These are phyloP conservation scores for Pseudomyrmex flavicornis DNA, from an alignment of 1,140 invertebrate species.

Conservation along the genomic window DNA sequence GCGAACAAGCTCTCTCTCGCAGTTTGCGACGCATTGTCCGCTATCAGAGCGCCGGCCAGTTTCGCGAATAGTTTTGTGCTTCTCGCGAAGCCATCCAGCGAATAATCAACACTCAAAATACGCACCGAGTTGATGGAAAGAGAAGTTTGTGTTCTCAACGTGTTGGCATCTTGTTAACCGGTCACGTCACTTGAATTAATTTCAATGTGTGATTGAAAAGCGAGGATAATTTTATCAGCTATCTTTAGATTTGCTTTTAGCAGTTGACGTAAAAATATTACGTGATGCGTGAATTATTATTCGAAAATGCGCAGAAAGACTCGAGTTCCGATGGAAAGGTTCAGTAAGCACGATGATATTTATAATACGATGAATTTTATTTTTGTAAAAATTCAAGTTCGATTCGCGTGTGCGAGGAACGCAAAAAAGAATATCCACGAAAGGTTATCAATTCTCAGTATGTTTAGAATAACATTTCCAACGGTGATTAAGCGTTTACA, in stretches of 20 bases:
- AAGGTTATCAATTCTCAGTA: slow-evolving; percentile 29
- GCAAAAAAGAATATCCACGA: not conserved
- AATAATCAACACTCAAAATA: slow-evolving; percentile 16
- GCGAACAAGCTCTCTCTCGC: not conserved
- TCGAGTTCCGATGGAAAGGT: too few species aligned
- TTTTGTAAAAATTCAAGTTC: slow-evolving; percentile 1
- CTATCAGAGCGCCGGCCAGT: slow-evolving; percentile 34
- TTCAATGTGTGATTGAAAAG: too few species aligned
- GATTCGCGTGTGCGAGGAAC: not conserved
- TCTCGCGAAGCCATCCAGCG: slow-evolving; percentile 32
- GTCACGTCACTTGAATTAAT: not conserved
- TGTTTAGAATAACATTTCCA: slow-evolving; percentile 19
- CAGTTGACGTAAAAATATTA: too few species aligned
- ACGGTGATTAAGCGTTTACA: not conserved
- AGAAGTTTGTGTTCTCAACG: not conserved
- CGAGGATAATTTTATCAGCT: too few species aligned
- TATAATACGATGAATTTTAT: too few species aligned
- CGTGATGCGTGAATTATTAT: too few species aligned
- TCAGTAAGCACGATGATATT: too few species aligned
- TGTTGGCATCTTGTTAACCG: slow-evolving; percentile 18
- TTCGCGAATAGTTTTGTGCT: slow-evolving; percentile 9
- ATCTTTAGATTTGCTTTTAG: too few species aligned
- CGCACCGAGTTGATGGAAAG: not conserved
- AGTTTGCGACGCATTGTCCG: slow-evolving; percentile 36
- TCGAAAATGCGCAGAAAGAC: too few species aligned